Evolutionary conservation across 2,113 vertebrate genomes (phyloP), one percentile per base, ranked within the genome.

Genomic region (Polypterus senegalus): DNA sequence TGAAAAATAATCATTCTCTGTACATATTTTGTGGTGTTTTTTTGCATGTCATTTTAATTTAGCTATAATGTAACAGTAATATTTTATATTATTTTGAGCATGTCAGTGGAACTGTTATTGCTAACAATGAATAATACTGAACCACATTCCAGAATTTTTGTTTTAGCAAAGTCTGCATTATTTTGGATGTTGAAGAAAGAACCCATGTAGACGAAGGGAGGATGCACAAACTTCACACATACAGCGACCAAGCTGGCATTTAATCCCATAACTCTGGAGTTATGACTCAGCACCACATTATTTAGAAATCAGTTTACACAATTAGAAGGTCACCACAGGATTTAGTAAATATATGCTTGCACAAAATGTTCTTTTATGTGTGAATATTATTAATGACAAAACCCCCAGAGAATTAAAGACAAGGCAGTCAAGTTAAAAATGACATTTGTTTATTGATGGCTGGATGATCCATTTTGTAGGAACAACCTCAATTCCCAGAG

Each of bases 381-480:
- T 57, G 69, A 10, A 63, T 7, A 53, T 60, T 73, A 53, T 57
- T 57, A 65, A 76, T 62, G 64, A 71, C 62, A 62, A 77, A 65
- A 70, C 61, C 68, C 60, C 47, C 69, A 66, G 61, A 64, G 53
- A 47, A 45, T 46, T 9, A 8, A 11, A 51, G 49, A 63, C 76
- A 63, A 27, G 27, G 27, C 27, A 27, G 27, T 80, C 3, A 7
- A 7, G 10, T 71, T 74, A 81, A 84, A 84, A 83, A 81, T 73
- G 72, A 79, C 71, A 78, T 81, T 70, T 80, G 61, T 83, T 84
- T 84, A 83, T 84, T 67, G 77, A 78, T 77, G 75, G 74, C 65
- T 79, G 73, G 71, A 82, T 79, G 78, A 78, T 78, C 79, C 71
- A 71, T 77, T 74, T 74, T 77, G 82, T 73, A 78, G 75, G 77